Conservation (phyloP, 2,113 vertebrate species). For the cat (Felis catus) region DNA sequence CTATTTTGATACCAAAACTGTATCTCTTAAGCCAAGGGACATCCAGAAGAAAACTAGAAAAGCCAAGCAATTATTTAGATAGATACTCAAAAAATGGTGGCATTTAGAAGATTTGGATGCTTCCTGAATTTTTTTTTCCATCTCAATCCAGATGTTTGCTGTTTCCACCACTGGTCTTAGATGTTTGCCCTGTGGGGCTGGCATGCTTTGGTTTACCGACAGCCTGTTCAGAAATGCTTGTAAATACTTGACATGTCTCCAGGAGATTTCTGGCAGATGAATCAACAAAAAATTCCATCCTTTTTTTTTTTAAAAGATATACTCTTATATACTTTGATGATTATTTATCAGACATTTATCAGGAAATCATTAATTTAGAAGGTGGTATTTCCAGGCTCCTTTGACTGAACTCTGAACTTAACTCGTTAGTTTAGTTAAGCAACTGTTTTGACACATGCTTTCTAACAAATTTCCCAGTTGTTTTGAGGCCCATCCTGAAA, state of each 20-base stretch:
- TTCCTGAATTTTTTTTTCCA: background rate
- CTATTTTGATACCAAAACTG: background rate
- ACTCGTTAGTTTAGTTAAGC: conserved; percentile 33
- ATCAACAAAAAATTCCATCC: conserved; percentile 6
- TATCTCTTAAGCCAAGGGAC: background rate
- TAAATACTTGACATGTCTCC: background rate
- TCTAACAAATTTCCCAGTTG: conserved; percentile 24
- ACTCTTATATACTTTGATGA: background rate
- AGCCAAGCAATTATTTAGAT: background rate
- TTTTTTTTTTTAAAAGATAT: background rate
- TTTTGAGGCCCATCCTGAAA: conserved; percentile 22
- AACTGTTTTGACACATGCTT: conserved; percentile 25
- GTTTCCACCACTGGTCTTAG: background rate
- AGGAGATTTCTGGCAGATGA: conserved; percentile 25
- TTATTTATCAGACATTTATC: conserved; percentile 35
- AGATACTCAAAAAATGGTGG: background rate
- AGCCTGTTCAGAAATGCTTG: background rate
- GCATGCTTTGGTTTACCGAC: background rate
- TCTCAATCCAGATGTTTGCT: conserved; percentile 3
- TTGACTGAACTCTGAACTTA: conserved; percentile 39
- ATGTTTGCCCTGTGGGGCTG: background rate
- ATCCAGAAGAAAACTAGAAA: conserved; percentile 11
- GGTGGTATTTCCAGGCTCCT: background rate
- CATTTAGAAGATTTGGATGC: background rate
- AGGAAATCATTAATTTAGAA: conserved; percentile 54